Base-by-base conservation (phyloP, 2,888 invertebrate species). In the Diarsia brunnea region DNA sequence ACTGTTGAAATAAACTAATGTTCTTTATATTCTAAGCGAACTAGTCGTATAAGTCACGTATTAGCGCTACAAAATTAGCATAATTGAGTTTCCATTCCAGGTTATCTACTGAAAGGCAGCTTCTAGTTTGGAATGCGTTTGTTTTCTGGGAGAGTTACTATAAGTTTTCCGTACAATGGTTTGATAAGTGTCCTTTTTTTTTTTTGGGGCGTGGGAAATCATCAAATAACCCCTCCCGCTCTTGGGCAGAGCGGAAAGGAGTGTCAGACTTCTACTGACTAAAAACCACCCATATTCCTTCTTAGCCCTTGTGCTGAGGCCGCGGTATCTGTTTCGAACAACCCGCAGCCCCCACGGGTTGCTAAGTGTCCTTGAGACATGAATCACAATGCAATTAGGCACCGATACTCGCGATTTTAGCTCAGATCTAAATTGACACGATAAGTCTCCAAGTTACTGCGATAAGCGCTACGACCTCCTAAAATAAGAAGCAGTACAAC, bases 371-470 rank as follows among this genome's bases (percentile, higher is more conserved):
- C n/a, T 43, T 58, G 19, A 49, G 7, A 58, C 47, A 10, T 8
- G 16, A 60, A 67, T 58, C n/a, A 4, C n/a, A 67, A 43, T 68
- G 21, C n/a, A 77, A 51, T 31, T 31, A 67, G n/a, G 11, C 27
- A 47, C 8, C 11, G n/a, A n/a, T 2, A 53, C n/a, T 47, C 45
- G 60, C n/a, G 45, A n/a, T 31, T 31, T 24, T 31, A 61, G 27
- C 27, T 27, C 11, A 16, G 21, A 27, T 45, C 27, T 16, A 12
- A 74, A 1, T n/a, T 45, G 24, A 66, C n/a, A 47, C 27, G n/a
- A 53, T 61, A 27, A 70, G 10, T 27, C n/a, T 12, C 38, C 21
- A 31, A 45, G 69, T 19, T 31, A 45, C 72, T 14, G n/a, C 19
- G 58, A 58, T 43, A 43, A 31, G 24, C 31, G 66, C 66, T 21